Base-by-base conservation (phyloP, 2,113 vertebrate genomes). In the Mormyrus iriodes region DNA sequence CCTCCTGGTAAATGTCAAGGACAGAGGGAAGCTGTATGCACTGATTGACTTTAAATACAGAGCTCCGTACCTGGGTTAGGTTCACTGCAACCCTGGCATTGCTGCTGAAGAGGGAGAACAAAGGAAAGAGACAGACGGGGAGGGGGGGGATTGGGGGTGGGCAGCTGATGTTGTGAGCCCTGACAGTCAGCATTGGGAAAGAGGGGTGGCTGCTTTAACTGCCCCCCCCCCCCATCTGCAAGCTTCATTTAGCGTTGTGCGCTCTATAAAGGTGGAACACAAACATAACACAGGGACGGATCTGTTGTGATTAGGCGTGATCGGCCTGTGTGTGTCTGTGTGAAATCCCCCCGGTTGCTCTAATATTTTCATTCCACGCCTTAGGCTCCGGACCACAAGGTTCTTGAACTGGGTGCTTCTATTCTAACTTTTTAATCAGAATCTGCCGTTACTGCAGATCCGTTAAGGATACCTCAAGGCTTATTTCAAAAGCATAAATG, bases 1-100 rank as follows among this genome's bases (percentile, higher is more conserved):
- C 93, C 91, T 94, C 94, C 94, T 76, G 89, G 94, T 95, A 96
- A 96, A 96, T 95, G 96, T 95, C 95, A 96, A 95, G 93, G 94
- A 93, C 94, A 95, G 94, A 95, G 94, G 94, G 94, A 94, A 94
- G 94, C 94, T 92, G 93, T 92, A 90, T 92, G 92, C 93, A 91
- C 92, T 93, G 94, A 95, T 95, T 95, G 95, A 95, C 94, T 95
- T 93, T 94, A 93, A 92, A 94, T 92, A 94, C 94, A 93, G 91
- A 93, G 91, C 91, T 91, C 89, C 92, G 93, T 92, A 90, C 92
- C 93, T 79, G 89, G 93, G 94, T 94, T 94, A 93, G 94, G 91
- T 91, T 93, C 93, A 92, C 92, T 92, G 88, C 79, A 92, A 93
- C 91, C 90, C 89, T 93, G 94, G 95, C 94, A 94, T 94, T 85